These are phyloP conservation scores for Gadus chalcogrammus DNA, from an alignment of 2,113 vertebrate genomes.

Conservation along the genomic window DNA sequence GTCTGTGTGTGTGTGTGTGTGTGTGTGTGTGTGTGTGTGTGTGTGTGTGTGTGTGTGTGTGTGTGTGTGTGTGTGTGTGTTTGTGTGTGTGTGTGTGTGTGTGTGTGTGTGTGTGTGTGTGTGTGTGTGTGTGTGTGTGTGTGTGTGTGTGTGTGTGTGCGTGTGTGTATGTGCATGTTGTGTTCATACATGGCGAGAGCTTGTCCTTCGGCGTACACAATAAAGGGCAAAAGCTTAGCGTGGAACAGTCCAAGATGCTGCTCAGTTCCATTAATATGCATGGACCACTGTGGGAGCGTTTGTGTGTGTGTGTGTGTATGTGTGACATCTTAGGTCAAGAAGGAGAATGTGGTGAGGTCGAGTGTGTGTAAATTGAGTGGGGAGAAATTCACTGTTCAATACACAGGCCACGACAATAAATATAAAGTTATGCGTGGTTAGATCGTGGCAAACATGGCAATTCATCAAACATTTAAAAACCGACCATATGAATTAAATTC, in stretches of 20 bases:
- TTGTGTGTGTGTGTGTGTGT: too few relatives aligned
- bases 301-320: background rate
- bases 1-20: slow-evolving; percentile 19
- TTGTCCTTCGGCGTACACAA: slow-evolving; percentile 64
- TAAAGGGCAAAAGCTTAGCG: slow-evolving; percentile 57
- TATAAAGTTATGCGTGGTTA: too few relatives aligned
- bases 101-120: too few relatives aligned
- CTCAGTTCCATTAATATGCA: slow-evolving; percentile 65
- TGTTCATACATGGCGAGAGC: slow-evolving; percentile 45
- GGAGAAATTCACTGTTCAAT: slow-evolving; percentile 13
- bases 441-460: too few relatives aligned
- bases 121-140: slow-evolving; percentile 8
- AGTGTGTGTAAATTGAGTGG: slow-evolving; percentile 32
- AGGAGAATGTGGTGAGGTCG: slow-evolving; percentile 28
- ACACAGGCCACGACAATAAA: background rate
- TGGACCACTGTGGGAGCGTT: slow-evolving; percentile 38
- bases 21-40: slow-evolving; percentile 25
- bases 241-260: slow-evolving; percentile 41
- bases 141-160: slow-evolving; percentile 29
- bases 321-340: slow-evolving; percentile 47
- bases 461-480: too few relatives aligned
- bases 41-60: background rate
- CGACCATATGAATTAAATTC: too few relatives aligned
- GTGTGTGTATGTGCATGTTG: slow-evolving; percentile 12
- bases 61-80: too few relatives aligned